Evolutionary conservation across 2,113 vertebrate species (phyloP).

Genomic region (Gobius niger): DNA sequence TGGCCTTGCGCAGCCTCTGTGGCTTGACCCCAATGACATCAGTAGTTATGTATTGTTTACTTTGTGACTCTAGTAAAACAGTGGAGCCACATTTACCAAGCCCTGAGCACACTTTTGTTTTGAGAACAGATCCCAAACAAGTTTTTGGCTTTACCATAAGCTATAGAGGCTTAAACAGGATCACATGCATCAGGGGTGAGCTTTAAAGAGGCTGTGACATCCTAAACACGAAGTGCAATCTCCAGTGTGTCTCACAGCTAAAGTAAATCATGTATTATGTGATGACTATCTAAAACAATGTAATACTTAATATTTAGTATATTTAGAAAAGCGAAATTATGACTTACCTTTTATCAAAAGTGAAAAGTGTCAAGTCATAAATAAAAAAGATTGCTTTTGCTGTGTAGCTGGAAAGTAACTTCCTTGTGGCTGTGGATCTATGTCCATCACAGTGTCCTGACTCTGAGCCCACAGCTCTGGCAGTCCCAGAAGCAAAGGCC

Average conservation of each 20-base stretch:
- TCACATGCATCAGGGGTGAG: slow-evolving; percentile 35
- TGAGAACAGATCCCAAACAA: slow-evolving; percentile 28
- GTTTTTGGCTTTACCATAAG: slow-evolving; percentile 34
- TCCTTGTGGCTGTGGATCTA: no score
- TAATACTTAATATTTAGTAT: no score
- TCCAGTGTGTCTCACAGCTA: background rate
- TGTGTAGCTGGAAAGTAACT: no score
- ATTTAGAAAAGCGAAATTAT: no score
- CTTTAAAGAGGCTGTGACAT: slow-evolving; percentile 19
- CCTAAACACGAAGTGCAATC: background rate
- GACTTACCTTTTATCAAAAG: no score
- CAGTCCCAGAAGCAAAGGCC: no score
- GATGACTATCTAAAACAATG: background rate
- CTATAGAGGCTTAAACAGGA: slow-evolving; percentile 39
- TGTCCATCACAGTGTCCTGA: no score
- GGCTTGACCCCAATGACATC: slow-evolving; percentile 20
- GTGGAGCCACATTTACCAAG: slow-evolving; percentile 6
- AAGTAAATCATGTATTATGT: background rate
- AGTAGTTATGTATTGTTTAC: slow-evolving; percentile 2
- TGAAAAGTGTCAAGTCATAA: no score
- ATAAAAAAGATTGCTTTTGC: no score
- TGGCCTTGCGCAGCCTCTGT: background rate
- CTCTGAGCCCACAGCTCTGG: no score
- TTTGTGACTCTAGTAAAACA: slow-evolving; percentile 8
- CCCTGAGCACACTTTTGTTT: slow-evolving; percentile 18